phyloP scores from a whole-genome alignment of 92 coral and sea anemone genomes.

The Plumapathes pennacea region DNA sequence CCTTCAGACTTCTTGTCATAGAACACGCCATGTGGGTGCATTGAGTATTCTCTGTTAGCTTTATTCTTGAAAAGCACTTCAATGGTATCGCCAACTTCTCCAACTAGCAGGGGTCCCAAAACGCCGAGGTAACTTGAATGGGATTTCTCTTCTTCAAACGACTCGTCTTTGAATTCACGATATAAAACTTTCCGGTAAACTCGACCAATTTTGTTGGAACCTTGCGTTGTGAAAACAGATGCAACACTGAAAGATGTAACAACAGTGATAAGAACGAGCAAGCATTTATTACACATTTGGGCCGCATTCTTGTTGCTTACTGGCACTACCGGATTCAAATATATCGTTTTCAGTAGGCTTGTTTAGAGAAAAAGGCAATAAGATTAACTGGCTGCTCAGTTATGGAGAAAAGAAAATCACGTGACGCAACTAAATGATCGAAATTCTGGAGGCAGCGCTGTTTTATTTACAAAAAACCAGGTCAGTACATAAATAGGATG shows the following conservation, averaged over 20 bases:
- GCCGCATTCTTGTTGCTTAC: no score
- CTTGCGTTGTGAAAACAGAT: conserved; percentile 54
- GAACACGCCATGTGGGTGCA: conserved; percentile 92
- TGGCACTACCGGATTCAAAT: no score
- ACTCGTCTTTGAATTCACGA: conserved; percentile 68
- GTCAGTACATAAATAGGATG: no score
- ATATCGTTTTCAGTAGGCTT: no score
- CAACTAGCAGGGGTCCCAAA: conserved; percentile 78
- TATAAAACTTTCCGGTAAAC: conserved; percentile 70
- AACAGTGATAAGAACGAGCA: no score
- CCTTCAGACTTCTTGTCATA: conserved; percentile 64
- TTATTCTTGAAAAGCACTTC: conserved; percentile 80
- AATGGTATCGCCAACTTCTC: conserved; percentile 93
- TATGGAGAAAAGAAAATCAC: no score
- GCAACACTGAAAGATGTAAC: conserved; percentile 67
- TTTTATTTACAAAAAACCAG: no score
- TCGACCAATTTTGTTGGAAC: conserved; percentile 63
- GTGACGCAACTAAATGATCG: no score
- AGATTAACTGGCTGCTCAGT: no score
- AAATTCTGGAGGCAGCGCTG: no score
- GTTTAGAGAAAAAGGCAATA: no score
- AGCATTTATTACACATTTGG: no score
- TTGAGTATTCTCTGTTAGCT: conserved; percentile 69
- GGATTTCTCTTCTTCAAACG: conserved; percentile 46
- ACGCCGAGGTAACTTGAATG: conserved; percentile 78